Evolutionary conservation across 2,113 vertebrate species (phyloP).

Genomic region (Poeciliopsis occidentalis): DNA sequence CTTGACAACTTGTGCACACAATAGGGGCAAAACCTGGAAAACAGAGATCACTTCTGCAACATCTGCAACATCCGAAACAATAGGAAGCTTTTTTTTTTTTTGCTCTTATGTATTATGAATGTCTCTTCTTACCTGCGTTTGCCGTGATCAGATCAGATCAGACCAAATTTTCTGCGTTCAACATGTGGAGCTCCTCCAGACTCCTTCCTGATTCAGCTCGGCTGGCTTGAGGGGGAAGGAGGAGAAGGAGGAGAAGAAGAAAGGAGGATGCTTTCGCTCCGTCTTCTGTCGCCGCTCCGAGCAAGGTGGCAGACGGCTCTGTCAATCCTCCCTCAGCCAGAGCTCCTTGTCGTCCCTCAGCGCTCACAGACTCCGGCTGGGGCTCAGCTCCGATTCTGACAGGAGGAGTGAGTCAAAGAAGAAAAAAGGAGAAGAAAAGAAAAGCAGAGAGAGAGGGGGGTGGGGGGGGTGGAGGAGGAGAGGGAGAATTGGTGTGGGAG

Average conservation of each 20-base stretch:
- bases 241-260: not conserved
- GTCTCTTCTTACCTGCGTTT: slow-evolving; percentile 42
- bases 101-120: not conserved
- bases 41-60: not conserved
- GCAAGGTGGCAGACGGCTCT: slow-evolving; percentile 51
- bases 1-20: not conserved
- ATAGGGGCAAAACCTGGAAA: too few species aligned
- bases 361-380: slow-evolving; percentile 46
- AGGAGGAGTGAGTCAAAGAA: slow-evolving; percentile 29
- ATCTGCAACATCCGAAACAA: not conserved
- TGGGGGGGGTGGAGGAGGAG: not conserved
- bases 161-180: slow-evolving; percentile 12
- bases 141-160: not conserved
- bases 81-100: not conserved
- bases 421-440: too few species aligned
- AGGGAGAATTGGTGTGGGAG: slow-evolving; percentile 43
- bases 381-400: slow-evolving; percentile 52
- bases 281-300: slow-evolving; percentile 27
- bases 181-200: slow-evolving; percentile 13
- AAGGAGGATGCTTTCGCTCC: slow-evolving; percentile 32
- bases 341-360: slow-evolving; percentile 49
- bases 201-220: slow-evolving; percentile 27
- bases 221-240: not conserved
- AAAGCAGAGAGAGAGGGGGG: slow-evolving; percentile 24
- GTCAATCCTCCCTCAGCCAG: slow-evolving; percentile 43